Base-by-base conservation (phyloP, 2,113 vertebrate species). In the Bujurquina vittata region DNA sequence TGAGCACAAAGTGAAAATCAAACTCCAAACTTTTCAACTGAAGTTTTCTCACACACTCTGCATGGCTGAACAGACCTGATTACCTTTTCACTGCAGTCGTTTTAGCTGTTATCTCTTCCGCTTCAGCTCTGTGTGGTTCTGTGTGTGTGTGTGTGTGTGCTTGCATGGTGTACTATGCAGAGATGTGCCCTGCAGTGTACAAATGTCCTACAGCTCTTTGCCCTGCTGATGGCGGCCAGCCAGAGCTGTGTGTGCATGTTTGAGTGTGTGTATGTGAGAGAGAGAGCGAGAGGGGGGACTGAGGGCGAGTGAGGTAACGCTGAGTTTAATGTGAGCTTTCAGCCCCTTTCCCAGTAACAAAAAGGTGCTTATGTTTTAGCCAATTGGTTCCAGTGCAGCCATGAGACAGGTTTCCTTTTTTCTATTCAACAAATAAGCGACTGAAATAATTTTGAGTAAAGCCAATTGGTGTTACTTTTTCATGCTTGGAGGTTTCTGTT, bases 341-440 rank as follows among this genome's bases (percentile, higher is more conserved):
- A 33, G 49, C 46, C 22, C 43, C 3, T 1, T 33, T 57, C 56
- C 63, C 80, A 75, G 7, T 10, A 76, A 83, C 78, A 86, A 80
- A 90, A 94, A 91, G 88, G 85, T 91, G 79, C 88, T 91, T 92
- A 91, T 86, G 76, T 79, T 92, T 88, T 81, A 92, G 84, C 87
- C 89, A 23, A 82, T 92, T 83, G 87, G 87, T 93, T 94, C 90
- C 84, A 40, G n/a, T 83, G 80, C 69, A 77, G 80, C 61, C 62
- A 29, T 59, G 56, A 87, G 77, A 77, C 60, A 22, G 54, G 60
- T 81, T 77, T 12, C 59, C 59, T 60, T 63, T 75, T 60, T 60
- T 33, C 54, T n/a, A 4, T 78, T 75, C 59, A 62, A 22, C 65
- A 75, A 75, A 89, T 56, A 73, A 65, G 46, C 18, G 0, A 65